Evolutionary conservation across 2,113 vertebrate species (phyloP).

Genomic region (Chionodraco myersi): DNA sequence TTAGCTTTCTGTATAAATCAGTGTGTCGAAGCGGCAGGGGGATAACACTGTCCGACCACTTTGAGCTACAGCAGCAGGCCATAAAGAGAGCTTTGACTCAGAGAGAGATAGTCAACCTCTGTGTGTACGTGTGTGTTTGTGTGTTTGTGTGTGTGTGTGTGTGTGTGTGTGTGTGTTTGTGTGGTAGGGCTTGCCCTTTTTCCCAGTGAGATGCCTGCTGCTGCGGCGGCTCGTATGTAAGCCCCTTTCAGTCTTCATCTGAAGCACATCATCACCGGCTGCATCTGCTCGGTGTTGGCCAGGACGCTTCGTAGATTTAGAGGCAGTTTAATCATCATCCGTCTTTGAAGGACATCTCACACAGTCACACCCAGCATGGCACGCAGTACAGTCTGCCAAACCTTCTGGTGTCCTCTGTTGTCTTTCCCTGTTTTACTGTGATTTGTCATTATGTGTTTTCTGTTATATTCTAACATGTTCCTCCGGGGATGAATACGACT

Average conservation of each 20-base stretch:
- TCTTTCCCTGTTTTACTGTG: slow-evolving; percentile 3
- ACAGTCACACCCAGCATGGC: slow-evolving; percentile 35
- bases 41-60: slow-evolving; percentile 64
- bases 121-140: background rate
- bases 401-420: background rate
- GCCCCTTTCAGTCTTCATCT: slow-evolving; percentile 7
- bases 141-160: background rate
- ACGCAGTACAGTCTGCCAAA: background rate
- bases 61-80: slow-evolving; percentile 42
- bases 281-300: slow-evolving; percentile 19
- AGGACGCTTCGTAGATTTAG: slow-evolving; percentile 14
- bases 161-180: slow-evolving; percentile 2
- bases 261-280: slow-evolving; percentile 16
- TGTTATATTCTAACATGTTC: background rate
- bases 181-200: slow-evolving; percentile 22
- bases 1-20: slow-evolving; percentile 50
- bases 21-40: slow-evolving; percentile 52
- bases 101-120: slow-evolving; percentile 34
- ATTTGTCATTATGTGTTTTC: background rate
- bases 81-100: slow-evolving; percentile 68
- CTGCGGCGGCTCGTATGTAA: slow-evolving; percentile 21
- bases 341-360: slow-evolving; percentile 52
- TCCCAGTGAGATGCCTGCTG: slow-evolving; percentile 26
- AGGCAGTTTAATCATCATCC: slow-evolving; percentile 39
- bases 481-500: background rate